These are phyloP conservation scores for Sacculina carcini DNA, from an alignment of 2,888 invertebrate genomes.

Conservation along the genomic window DNA sequence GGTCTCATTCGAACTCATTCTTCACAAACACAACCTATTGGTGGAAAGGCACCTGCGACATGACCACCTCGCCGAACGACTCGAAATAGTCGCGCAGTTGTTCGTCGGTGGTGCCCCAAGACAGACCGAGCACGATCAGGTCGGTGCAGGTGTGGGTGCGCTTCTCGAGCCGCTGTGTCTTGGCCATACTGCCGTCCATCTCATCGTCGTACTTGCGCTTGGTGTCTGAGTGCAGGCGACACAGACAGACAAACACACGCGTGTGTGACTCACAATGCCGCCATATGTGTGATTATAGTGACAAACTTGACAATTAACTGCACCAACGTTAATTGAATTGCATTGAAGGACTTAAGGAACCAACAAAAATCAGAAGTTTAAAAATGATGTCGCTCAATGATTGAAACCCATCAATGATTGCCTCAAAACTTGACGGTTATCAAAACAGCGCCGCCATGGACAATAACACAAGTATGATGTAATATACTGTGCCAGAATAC, in stretches of 20 bases:
- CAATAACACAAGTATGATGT: too few relatives aligned
- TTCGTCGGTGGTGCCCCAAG: slow-evolving; percentile 86
- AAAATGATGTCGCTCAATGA: too few relatives aligned
- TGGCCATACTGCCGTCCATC: slow-evolving; percentile 71
- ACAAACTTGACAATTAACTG: neutral
- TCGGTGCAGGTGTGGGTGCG: slow-evolving; percentile 79
- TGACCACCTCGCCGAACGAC: slow-evolving; percentile 84
- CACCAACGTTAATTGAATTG: too few relatives aligned
- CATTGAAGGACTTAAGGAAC: too few relatives aligned
- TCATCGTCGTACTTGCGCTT: slow-evolving; percentile 88
- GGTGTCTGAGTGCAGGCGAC: slow-evolving; percentile 43
- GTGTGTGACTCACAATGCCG: neutral
- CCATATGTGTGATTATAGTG: neutral
- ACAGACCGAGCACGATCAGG: slow-evolving; percentile 84
- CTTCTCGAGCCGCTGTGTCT: slow-evolving; percentile 79
- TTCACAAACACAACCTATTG: neutral
- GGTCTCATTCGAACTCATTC: slow-evolving; percentile 1
- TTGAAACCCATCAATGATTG: too few relatives aligned
- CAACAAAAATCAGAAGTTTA: too few relatives aligned
- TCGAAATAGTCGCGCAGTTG: slow-evolving; percentile 86
- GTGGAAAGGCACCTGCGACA: slow-evolving; percentile 89
- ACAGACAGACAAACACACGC: slow-evolving; percentile 6
- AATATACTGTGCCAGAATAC: too few relatives aligned
- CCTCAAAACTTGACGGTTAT: too few relatives aligned
- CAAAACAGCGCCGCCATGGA: too few relatives aligned